Percentiles rank a stretch among this genome's conserved stretches.
Evolutionary conservation across 2,113 vertebrate species (phyloP).

Genomic region (Xiphophorus hellerii): DNA sequence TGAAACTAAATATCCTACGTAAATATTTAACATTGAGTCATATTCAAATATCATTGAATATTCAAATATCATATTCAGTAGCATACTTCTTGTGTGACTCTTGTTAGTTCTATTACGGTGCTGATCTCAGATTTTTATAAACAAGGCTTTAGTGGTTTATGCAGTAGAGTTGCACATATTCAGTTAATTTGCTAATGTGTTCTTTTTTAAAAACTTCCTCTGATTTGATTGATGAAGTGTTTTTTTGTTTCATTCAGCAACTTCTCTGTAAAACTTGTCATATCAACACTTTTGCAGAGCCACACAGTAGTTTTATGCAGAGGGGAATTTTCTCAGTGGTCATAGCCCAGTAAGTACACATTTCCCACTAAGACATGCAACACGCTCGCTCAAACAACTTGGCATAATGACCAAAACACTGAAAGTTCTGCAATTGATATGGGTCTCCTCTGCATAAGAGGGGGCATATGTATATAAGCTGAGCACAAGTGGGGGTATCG

Average conservation of each 20-base stretch:
- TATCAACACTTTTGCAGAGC: constrained; percentile 12
- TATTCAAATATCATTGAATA: not conserved
- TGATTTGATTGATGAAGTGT: constrained; percentile 19
- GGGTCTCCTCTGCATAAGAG: constrained; percentile 59
- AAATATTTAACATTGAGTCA: not conserved
- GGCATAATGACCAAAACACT: constrained; percentile 72
- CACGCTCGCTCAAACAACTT: constrained; percentile 62
- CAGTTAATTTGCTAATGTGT: not conserved
- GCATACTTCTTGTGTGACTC: not conserved
- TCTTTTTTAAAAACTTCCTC: not conserved
- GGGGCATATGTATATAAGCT: constrained; percentile 69
- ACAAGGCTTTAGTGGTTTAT: not conserved
- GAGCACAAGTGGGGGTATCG: constrained; percentile 72
- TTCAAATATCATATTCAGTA: too few relatives aligned
- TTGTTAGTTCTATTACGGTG: too few relatives aligned
- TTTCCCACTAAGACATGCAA: constrained; percentile 64
- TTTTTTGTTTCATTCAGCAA: constrained; percentile 14
- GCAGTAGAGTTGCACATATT: not conserved
- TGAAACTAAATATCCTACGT: not conserved
- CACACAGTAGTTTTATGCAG: constrained; percentile 58
- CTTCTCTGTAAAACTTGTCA: constrained; percentile 27
- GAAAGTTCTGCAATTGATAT: constrained; percentile 64
- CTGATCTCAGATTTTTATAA: too few relatives aligned
- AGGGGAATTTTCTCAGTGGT: constrained; percentile 54
- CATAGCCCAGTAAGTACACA: constrained; percentile 68